Base-by-base conservation (phyloP, 1,140 invertebrate species). In the Polyergus mexicanus region DNA sequence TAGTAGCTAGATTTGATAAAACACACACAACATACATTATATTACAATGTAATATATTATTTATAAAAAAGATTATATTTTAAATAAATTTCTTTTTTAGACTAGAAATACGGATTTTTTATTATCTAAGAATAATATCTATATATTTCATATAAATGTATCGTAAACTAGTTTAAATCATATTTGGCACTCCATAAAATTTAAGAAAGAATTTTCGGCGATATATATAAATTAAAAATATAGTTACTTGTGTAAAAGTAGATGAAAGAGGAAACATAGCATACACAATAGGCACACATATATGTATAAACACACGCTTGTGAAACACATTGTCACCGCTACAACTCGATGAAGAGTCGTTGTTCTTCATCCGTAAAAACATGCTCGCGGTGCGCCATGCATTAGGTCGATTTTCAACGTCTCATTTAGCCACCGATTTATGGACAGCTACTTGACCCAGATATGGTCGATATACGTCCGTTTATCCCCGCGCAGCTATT, bases 371-470 rank as follows among this genome's bases (percentile, higher is more conserved):
- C 62, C 13, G 13, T 51, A 28, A 62, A 38, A 13, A n/a, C 58
- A 76, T 51, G 3, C 28, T 54, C 41, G 44, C 58, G 51, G 16
- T 68, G 85, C 38, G 66, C 85, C 66, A 90, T 91, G 85, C 89
- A 91, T 92, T 91, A 90, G 80, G 88, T 90, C 71, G 84, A 65
- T 91, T 92, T 91, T 89, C 87, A 92, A 92, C 86, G 91, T 92
- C 88, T 92, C 92, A 92, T 92, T 92, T 92, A 91, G 76, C 78
- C 68, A 38, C 63, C 85, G 86, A 92, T 92, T 92, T 92, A 92
- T 88, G 75, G 74, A 54, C 75, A 35, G 38, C 87, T 84, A 90
- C 89, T 91, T 91, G 91, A 92, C 90, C 92, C 63, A 92, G 88
- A 90, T 92, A 92, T 91, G 86, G 80, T 86, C 86, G 76, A 90